Percentiles rank a stretch among this genome's conserved stretches.
Conservation (phyloP, 2,113 vertebrate species). For the Orycteropus afer region DNA sequence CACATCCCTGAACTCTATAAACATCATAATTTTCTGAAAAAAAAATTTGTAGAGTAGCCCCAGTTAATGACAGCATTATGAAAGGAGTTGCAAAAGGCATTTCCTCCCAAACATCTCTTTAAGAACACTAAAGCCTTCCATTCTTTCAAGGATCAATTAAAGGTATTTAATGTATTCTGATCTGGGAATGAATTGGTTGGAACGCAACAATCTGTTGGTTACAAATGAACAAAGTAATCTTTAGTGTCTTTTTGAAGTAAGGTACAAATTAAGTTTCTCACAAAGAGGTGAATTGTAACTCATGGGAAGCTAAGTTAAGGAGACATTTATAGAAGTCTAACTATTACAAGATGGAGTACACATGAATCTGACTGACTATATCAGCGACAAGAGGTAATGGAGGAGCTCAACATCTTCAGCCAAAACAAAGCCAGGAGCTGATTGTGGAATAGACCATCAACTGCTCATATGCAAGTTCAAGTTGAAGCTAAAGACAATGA, state of each 20-base stretch:
- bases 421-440: too few relatives aligned
- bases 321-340: neutral
- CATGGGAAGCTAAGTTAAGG: conserved; percentile 4
- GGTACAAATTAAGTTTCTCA: neutral
- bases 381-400: too few relatives aligned
- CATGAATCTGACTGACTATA: too few relatives aligned
- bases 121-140: neutral
- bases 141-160: conserved; percentile 30
- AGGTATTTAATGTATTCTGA: conserved; percentile 40
- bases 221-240: conserved; percentile 46
- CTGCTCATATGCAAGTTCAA: too few relatives aligned
- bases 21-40: neutral
- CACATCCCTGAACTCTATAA: neutral
- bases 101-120: neutral
- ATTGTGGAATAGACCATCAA: too few relatives aligned
- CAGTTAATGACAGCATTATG: neutral
- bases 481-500: too few relatives aligned
- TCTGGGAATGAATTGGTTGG: conserved; percentile 21
- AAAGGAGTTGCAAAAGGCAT: neutral
- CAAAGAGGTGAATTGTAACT: conserved; percentile 18
- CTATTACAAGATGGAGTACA: too few relatives aligned
- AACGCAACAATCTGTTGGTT: conserved; percentile 12
- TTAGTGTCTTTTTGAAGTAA: conserved; percentile 37
- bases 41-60: conserved; percentile 39
- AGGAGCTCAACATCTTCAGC: too few relatives aligned